phyloP scores from a whole-genome alignment of 2,797 vertebrate genomes.

The Phylloscopus collybita region DNA sequence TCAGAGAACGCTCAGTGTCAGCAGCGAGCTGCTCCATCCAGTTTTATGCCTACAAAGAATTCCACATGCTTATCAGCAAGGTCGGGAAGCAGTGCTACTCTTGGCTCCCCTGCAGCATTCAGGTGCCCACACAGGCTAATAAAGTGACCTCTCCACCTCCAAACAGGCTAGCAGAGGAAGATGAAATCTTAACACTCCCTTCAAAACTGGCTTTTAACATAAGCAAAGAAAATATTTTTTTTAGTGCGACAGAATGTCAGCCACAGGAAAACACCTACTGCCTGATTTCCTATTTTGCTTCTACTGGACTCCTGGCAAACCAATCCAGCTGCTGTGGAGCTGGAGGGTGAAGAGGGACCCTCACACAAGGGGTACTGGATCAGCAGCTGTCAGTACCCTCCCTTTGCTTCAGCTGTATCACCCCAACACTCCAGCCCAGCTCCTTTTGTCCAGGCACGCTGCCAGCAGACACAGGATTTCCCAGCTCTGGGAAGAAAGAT shows the following conservation, averaged over 20 bases:
- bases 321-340: not conserved
- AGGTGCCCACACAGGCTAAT: fast-evolving
- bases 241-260: not conserved
- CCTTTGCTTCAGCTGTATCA: not conserved
- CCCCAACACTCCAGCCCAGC: not conserved
- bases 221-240: not conserved
- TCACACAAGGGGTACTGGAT: not conserved
- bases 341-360: not conserved
- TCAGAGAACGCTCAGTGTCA: not conserved
- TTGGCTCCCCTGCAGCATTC: not conserved
- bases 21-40: not conserved
- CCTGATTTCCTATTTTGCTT: not conserved
- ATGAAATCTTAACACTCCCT: not conserved
- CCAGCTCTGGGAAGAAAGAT: not conserved
- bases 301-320: not conserved
- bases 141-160: not conserved
- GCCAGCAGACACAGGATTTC: not conserved
- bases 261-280: not conserved
- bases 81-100: not conserved
- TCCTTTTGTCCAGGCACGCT: not conserved
- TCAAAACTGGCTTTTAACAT: not conserved
- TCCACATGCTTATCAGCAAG: fast-evolving
- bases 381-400: not conserved
- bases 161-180: not conserved
- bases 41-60: not conserved